Percentiles rank a stretch among this genome's conserved stretches.
Conservation (phyloP, 2,888 invertebrate species). For the Hecatera dysodea region DNA sequence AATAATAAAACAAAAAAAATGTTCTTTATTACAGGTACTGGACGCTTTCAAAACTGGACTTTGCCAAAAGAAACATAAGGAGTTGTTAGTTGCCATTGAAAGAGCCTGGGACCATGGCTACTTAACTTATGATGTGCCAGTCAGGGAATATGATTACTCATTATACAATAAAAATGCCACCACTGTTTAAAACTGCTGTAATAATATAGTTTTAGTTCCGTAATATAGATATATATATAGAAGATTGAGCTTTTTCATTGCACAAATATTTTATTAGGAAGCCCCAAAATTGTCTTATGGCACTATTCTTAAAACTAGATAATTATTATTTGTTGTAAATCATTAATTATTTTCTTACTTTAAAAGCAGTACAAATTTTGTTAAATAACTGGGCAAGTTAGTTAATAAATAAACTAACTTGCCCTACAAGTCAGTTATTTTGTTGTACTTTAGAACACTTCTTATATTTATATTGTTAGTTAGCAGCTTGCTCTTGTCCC, state of each 20-base stretch:
- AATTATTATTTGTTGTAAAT: conserved; percentile 15
- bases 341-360: conserved; percentile 18
- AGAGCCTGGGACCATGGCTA: conserved; percentile 96
- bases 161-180: conserved; percentile 90
- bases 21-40: conserved; percentile 85
- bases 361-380: conserved; percentile 2
- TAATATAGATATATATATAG: conserved; percentile 49
- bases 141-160: conserved; percentile 95
- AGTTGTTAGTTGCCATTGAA: conserved; percentile 94
- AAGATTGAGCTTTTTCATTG: conserved; percentile 51
- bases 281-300: conserved; percentile 54
- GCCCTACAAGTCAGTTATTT: too few relatives aligned
- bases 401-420: too few relatives aligned
- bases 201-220: conserved; percentile 47
- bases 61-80: conserved; percentile 94
- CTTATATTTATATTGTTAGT: neutral
- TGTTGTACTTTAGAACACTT: neutral
- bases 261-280: conserved; percentile 40
- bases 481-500: neutral
- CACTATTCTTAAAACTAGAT: conserved; percentile 54
- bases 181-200: conserved; percentile 52
- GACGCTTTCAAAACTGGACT: conserved; percentile 94
- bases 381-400: too few relatives aligned
- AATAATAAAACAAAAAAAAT: neutral
- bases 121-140: conserved; percentile 95